Evolutionary conservation across 2,888 invertebrate species (phyloP).

Genomic region (Limnephilus marmoratus): DNA sequence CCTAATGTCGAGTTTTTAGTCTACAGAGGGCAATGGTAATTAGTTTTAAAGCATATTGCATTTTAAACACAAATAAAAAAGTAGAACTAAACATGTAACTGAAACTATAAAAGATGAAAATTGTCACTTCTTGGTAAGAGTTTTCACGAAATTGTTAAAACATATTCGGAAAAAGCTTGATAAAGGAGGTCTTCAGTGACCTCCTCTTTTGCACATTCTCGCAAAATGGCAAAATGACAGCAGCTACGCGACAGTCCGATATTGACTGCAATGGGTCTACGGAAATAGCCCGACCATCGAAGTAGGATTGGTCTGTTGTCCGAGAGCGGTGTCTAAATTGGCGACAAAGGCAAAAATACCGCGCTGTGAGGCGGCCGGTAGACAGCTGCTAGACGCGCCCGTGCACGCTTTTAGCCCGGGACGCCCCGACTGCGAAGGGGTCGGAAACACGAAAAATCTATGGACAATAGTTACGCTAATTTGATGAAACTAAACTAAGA

Average conservation of each 20-base stretch:
- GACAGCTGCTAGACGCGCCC: constrained; percentile 62
- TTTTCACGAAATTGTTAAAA: background rate
- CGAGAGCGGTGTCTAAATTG: constrained; percentile 27
- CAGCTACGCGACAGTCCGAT: background rate
- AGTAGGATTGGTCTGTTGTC: background rate
- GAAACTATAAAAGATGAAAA: background rate
- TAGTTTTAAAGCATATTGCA: no score
- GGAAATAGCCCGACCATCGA: background rate
- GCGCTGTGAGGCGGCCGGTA: constrained; percentile 55
- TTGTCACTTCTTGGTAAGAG: background rate
- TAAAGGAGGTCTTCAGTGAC: background rate
- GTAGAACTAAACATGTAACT: no score
- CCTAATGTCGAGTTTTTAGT: no score
- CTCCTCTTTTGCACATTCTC: background rate
- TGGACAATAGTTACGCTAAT: background rate
- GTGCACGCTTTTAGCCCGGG: constrained; percentile 22
- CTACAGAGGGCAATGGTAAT: no score
- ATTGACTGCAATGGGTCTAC: background rate
- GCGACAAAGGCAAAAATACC: constrained; percentile 59
- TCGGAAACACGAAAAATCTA: background rate
- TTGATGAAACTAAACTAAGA: no score
- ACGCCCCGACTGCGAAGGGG: constrained; percentile 11
- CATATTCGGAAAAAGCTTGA: background rate
- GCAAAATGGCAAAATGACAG: background rate
- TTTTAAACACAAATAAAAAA: no score